Base-by-base conservation (phyloP, 2,113 vertebrate species). In the Sapayoa aenigma region DNA sequence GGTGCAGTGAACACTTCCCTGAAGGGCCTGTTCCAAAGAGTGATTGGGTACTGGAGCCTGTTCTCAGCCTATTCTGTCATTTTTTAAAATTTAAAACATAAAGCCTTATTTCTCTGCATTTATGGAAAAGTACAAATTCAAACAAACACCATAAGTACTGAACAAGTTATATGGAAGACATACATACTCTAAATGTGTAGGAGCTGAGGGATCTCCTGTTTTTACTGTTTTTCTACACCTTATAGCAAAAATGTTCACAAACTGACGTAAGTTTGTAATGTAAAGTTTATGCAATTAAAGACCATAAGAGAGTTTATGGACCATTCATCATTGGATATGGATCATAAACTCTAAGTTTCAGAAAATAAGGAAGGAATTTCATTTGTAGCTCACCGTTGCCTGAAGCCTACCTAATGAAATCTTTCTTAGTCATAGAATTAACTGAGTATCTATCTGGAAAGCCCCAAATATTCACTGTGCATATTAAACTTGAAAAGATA, bases 401-500 rank as follows among this genome's bases (percentile, higher is more conserved):
- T 98, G 97, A 98, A 98, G 97, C 97, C 85, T 96, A 95, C 97
- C 97, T 97, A 98, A 98, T 98, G 96, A 96, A 97, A 97, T 97
- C 96, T 98, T 97, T 97, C 96, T 96, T 96, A 97, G 95, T 97
- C 96, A 92, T 50, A 97, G 97, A 98, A 97, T 97, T 97, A 98
- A 97, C 95, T 96, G 96, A 94, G 93, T 97, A 96, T 95, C 96
- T 97, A 97, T 92, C 90, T 96, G 95, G 97, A 97, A 97, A 97
- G 90, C 94, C 85, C 79, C 97, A 97, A 97, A 94, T 96, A 97
- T 97, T 97, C 96, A 87, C 81, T 94, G 50, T 95, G 96, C 96
- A 91, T 97, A 91, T 92, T 95, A 95, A 97, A 96, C 92, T 94
- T 92, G 82, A 81, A 96, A 97, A 97, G 92, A 78, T 93, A 97